Base-by-base conservation (phyloP, 2,113 vertebrate species). In the Montifringilla adamsi region DNA sequence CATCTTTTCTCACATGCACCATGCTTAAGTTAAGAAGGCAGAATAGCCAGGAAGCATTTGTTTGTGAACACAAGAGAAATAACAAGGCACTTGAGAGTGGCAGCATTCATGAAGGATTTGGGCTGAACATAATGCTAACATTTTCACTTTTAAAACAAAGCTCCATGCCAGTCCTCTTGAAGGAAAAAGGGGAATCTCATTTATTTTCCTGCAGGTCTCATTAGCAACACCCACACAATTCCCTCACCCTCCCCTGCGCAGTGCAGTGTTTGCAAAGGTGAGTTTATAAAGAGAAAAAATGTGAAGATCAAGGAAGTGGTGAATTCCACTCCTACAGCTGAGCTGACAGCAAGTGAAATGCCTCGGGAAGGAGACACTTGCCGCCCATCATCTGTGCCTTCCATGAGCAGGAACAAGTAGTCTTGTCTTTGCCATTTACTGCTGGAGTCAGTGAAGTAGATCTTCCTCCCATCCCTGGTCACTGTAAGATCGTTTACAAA, bases 371-470 rank as follows among this genome's bases (percentile, higher is more conserved):
- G 17, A 46, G 63, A 90, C 75, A 97, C 98, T 96, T 98, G 98
- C 99, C 99, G 98, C 44, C 99, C 99, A 79, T 99, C 99, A 37
- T 98, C 98, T 1, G 98, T 99, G 94, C 98, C 99, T 97, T 99
- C 99, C 99, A 99, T 99, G 79, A 99, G 66, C 81, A 99, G 97
- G 50, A 98, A 95, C 55, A 99, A 81, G 90, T 98, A 99, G 95
- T 99, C 98, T 72, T 96, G 97, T 92, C 99, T 98, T 96, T 99
- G 99, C 99, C 99, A 99, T 93, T 98, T 99, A 97, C 98, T 99
- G 98, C 99, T 99, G 73, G 99, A 99, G 93, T 99, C 99, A 0
- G 99, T 99, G 96, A 99, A 99, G 93, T 99, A 99, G 95, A 99
- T 97, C 96, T 99, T 99, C 94, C 98, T 99, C 23, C 99, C 99